Evolutionary conservation across 2,113 vertebrate species (phyloP).

Genomic region (Daboia siamensis): DNA sequence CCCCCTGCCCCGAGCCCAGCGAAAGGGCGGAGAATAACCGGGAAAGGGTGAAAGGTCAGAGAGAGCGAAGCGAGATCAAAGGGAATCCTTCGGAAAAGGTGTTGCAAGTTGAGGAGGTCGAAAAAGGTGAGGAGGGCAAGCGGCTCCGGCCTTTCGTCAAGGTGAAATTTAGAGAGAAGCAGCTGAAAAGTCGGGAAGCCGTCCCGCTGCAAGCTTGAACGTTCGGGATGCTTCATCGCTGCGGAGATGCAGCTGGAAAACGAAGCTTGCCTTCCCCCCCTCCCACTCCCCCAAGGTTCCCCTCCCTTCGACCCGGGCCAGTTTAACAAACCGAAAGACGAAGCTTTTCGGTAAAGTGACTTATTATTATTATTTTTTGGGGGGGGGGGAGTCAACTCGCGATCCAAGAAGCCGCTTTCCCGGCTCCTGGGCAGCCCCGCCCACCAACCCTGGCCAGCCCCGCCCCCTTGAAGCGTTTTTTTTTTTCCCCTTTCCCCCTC

Average conservation of each 20-base stretch:
- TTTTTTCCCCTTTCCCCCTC: rapidly evolving
- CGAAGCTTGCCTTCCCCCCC: background rate
- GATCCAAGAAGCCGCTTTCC: background rate
- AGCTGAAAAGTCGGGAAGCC: background rate
- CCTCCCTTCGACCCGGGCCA: background rate
- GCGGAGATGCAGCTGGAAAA: background rate
- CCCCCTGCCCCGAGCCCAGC: background rate
- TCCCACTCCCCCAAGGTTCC: background rate
- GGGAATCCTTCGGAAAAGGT: background rate
- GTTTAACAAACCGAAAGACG: background rate
- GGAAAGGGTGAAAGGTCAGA: background rate
- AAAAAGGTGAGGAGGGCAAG: background rate
- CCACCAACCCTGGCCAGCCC: background rate
- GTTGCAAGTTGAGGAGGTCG: no score
- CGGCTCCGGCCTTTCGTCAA: background rate
- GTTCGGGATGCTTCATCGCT: background rate
- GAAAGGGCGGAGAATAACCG: background rate
- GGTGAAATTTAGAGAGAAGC: background rate
- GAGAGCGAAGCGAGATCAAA: background rate
- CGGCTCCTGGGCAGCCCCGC: no score
- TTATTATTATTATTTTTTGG: background rate
- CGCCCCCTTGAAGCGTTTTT: background rate
- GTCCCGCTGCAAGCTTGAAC: background rate
- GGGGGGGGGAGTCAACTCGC: no score
- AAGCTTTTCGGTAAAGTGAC: background rate